Conservation (phyloP, 2,888 invertebrate genomes). For the Nebria salina region DNA sequence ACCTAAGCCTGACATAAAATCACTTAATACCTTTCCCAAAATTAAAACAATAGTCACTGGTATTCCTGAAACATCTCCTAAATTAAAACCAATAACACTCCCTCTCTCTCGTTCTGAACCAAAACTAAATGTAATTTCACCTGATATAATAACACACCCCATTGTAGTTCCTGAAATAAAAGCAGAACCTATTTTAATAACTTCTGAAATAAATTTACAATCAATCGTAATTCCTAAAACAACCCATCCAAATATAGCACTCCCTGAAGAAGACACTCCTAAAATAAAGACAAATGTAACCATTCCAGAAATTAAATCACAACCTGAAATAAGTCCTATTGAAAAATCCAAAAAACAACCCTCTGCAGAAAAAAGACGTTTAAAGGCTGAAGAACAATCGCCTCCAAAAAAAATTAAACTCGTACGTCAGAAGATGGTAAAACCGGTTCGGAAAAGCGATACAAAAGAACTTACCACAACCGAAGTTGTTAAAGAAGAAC, state of each 20-base stretch:
- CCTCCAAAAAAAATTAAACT: slow-evolving; percentile 44
- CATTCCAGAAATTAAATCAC: background rate
- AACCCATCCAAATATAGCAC: slow-evolving; percentile 15
- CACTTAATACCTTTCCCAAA: background rate
- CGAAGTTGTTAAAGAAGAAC: background rate
- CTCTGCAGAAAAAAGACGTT: background rate
- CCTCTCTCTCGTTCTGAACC: background rate
- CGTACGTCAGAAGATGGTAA: slow-evolving; percentile 29
- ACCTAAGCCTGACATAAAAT: background rate
- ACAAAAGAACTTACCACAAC: background rate
- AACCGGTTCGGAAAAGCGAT: background rate
- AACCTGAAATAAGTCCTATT: background rate
- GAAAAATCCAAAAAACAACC: background rate
- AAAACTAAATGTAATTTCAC: slow-evolving; percentile 15
- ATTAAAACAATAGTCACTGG: no score
- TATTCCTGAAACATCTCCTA: background rate
- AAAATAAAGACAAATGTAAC: slow-evolving; percentile 19
- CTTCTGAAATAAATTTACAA: background rate
- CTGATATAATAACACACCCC: background rate
- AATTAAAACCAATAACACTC: background rate
- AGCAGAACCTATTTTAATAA: slow-evolving; percentile 15
- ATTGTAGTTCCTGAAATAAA: background rate
- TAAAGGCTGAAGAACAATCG: slow-evolving; percentile 11
- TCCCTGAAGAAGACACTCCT: background rate
- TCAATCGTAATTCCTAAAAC: background rate